Percentiles rank a stretch among this genome's conserved stretches.
Conservation (phyloP, 2,888 invertebrate genomes). For the Itoplectis maculator region DNA sequence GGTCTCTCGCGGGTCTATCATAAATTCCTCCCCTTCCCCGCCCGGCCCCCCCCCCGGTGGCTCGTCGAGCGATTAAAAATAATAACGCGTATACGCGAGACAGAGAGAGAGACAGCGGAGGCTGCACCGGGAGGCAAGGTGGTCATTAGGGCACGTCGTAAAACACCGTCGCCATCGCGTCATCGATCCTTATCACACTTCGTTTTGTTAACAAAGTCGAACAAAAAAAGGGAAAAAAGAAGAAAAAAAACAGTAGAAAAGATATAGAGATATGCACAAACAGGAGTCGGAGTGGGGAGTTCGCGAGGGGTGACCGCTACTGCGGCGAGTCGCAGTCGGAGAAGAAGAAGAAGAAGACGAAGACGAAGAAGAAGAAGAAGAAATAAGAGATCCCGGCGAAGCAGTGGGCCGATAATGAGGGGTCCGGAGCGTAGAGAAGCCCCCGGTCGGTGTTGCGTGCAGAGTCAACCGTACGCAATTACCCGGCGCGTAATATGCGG, state of each 20-base stretch:
- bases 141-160: constrained; percentile 69
- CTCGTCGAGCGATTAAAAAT: constrained; percentile 6
- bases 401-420: constrained; percentile 73
- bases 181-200: constrained; percentile 71
- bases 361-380: constrained; percentile 37
- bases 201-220: constrained; percentile 49
- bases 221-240: constrained; percentile 27
- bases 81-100: constrained; percentile 9
- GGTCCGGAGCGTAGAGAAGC: constrained; percentile 55
- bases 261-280: constrained; percentile 31
- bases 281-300: constrained; percentile 30
- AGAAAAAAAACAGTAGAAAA: constrained; percentile 29
- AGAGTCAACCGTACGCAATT: constrained; percentile 74
- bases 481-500: constrained; percentile 73
- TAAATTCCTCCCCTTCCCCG: no score
- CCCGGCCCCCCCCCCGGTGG: neutral
- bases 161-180: constrained; percentile 65
- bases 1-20: neutral
- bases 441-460: constrained; percentile 68
- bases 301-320: constrained; percentile 41
- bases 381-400: constrained; percentile 56
- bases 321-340: constrained; percentile 51
- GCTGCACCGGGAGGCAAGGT: constrained; percentile 49
- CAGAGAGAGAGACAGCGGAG: neutral
- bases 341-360: constrained; percentile 22